These are phyloP conservation scores for Papilio dardanus DNA, from an alignment of 1,140 invertebrate genomes.

Conservation along the genomic window DNA sequence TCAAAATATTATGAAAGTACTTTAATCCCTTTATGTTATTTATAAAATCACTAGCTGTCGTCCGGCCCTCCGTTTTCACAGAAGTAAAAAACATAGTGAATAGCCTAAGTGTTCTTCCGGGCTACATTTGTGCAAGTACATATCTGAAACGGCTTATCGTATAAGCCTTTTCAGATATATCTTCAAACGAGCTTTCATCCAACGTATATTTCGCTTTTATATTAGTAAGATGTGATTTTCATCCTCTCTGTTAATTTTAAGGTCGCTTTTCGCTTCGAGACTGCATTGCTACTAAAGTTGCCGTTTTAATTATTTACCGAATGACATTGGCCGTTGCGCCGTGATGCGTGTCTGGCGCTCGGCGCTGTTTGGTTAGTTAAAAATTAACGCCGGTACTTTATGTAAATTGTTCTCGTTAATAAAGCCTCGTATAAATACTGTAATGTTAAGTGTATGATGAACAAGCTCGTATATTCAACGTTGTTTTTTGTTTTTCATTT, in stretches of 20 bases:
- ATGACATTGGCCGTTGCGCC: background rate
- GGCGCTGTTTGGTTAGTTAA: constrained; percentile 23
- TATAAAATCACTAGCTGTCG: no score
- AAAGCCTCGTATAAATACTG: background rate
- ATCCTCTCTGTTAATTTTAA: no score
- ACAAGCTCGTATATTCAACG: background rate
- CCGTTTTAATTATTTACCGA: constrained; percentile 31
- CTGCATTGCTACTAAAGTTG: background rate
- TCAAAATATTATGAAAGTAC: background rate
- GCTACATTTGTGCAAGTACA: no score
- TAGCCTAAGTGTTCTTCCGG: no score
- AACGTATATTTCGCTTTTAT: no score
- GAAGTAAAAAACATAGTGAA: no score
- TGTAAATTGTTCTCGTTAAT: constrained; percentile 16
- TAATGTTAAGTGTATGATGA: background rate
- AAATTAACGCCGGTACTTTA: constrained; percentile 9
- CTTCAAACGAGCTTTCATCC: no score
- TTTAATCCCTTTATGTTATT: background rate
- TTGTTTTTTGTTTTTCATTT: background rate
- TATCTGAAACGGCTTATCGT: no score
- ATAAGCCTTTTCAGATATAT: no score
- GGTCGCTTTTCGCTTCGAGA: background rate
- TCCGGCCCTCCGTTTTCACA: no score
- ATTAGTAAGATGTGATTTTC: no score
- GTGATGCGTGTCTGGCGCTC: background rate